Percentiles rank a stretch among this genome's conserved stretches.
Conservation (phyloP, 2,888 invertebrate species). For the Megaustenia siamemsis region DNA sequence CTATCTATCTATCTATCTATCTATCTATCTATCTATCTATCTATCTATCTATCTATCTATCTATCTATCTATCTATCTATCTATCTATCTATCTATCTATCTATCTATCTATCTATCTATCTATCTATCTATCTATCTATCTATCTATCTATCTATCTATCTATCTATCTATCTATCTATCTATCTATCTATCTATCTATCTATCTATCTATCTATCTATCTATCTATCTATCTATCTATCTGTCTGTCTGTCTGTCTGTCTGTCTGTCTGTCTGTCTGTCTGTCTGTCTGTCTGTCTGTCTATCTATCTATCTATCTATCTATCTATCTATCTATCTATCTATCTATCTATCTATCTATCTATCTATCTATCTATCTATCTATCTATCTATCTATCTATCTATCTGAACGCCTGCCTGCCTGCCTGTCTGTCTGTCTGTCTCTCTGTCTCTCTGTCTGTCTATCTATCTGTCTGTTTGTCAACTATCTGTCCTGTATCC, state of each 20-base stretch:
- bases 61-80: no score
- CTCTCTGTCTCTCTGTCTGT: no score
- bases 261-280: constrained; percentile 34
- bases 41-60: no score
- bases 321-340: neutral
- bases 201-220: neutral
- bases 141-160: neutral
- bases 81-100: no score
- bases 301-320: no score
- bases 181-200: neutral
- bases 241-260: constrained; percentile 37
- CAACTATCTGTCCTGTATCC: neutral
- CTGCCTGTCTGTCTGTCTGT: no score
- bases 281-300: constrained; percentile 12
- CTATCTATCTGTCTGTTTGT: no score
- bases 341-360: neutral
- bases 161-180: neutral
- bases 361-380: neutral
- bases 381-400: neutral
- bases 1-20: no score
- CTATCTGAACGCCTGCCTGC: no score
- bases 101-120: neutral
- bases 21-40: no score
- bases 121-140: neutral
- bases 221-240: neutral